phyloP scores from a whole-genome alignment of 2,888 invertebrate genomes.

The Chymomyza amoena region DNA sequence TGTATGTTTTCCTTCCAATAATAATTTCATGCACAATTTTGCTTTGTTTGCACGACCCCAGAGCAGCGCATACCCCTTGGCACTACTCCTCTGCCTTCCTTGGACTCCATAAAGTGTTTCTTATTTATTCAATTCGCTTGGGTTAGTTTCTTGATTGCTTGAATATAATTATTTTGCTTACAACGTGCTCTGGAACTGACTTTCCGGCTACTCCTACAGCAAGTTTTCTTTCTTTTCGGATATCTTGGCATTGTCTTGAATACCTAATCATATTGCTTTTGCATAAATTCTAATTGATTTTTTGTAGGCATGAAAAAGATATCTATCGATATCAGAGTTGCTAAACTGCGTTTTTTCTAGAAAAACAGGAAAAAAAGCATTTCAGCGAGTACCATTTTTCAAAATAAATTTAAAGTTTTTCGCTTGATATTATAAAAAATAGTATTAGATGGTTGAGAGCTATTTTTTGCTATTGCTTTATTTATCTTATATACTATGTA shows the following conservation, averaged over 20 bases:
- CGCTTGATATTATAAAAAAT: too few species aligned
- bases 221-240: neutral
- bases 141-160: constrained; percentile 71
- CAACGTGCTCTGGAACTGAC: neutral
- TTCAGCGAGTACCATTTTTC: too few species aligned
- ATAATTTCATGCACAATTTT: constrained; percentile 73
- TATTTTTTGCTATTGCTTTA: too few species aligned
- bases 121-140: constrained; percentile 73
- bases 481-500: too few species aligned
- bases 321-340: neutral
- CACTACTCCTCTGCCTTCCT: neutral
- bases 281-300: neutral
- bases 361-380: too few species aligned
- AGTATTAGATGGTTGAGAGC: too few species aligned
- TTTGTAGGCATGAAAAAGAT: neutral
- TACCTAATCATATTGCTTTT: neutral
- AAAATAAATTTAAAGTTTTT: too few species aligned
- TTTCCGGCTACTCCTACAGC: neutral
- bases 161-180: constrained; percentile 30
- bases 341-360: too few species aligned
- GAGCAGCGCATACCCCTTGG: neutral
- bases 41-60: constrained; percentile 55
- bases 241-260: neutral
- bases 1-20: constrained; percentile 31
- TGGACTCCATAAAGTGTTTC: constrained; percentile 55